These are phyloP conservation scores for Mixornis gularis DNA, from an alignment of 2,113 vertebrate genomes.

Conservation along the genomic window DNA sequence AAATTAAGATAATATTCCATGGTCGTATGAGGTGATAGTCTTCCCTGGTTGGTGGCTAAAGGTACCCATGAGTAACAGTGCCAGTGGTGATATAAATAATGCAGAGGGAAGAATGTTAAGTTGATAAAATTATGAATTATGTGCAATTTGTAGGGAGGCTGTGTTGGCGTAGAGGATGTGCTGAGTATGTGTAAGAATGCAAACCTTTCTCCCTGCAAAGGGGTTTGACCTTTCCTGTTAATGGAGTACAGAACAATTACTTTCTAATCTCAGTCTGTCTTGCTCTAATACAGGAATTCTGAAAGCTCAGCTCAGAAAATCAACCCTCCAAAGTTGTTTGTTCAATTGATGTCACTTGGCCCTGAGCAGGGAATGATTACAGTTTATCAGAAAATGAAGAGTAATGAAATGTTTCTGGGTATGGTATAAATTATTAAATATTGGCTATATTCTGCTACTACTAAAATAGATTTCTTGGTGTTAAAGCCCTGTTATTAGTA, in stretches of 20 bases:
- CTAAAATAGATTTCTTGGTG: not conserved
- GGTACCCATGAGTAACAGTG: not conserved
- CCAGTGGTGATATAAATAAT: not conserved
- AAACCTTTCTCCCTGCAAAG: not conserved
- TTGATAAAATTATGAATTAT: not conserved
- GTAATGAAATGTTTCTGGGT: not conserved
- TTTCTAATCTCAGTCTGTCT: not conserved
- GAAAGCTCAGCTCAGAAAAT: not conserved
- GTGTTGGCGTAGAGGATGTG: fast-evolving
- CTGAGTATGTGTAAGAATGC: not conserved
- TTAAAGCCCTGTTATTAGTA: not conserved
- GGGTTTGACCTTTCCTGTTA: not conserved
- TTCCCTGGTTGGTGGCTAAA: not conserved
- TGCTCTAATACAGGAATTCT: not conserved
- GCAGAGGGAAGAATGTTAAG: not conserved
- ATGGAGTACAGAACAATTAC: not conserved
- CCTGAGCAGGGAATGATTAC: not conserved
- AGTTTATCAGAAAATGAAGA: not conserved
- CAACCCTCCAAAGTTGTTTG: not conserved
- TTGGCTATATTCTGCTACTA: not conserved
- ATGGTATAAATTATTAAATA: not conserved
- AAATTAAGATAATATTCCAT: not conserved
- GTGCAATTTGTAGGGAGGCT: not conserved
- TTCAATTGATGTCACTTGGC: not conserved
- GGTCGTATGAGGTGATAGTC: not conserved